Evolutionary conservation across 1,140 invertebrate species (phyloP).

Genomic region (Centruroides sculpturatus): DNA sequence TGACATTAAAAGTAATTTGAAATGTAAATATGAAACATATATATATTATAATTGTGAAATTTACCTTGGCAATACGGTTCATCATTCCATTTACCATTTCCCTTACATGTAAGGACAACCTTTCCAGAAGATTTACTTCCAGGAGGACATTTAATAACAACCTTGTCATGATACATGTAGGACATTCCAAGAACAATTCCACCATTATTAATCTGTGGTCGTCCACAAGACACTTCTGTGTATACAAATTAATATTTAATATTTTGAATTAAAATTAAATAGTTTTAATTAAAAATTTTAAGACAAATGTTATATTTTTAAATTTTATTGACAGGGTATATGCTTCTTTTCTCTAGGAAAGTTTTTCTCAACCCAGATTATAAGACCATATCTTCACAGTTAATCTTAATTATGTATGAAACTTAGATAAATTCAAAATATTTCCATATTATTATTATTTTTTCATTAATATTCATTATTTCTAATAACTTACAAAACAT

Average conservation of each 20-base stretch:
- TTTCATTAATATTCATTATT: too few species aligned
- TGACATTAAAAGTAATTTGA: not conserved
- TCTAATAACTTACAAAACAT: too few species aligned
- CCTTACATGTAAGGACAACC: conserved; percentile 26
- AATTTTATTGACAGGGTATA: too few species aligned
- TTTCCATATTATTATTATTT: too few species aligned
- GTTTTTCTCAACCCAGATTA: too few species aligned
- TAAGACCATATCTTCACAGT: too few species aligned
- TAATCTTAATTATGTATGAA: too few species aligned
- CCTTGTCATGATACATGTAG: conserved; percentile 33
- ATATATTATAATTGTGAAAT: conserved; percentile 2
- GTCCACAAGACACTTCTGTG: conserved; percentile 33
- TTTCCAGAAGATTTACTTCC: conserved; percentile 23
- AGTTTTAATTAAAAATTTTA: not conserved
- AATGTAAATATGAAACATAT: conserved; percentile 4
- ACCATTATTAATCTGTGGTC: conserved; percentile 20
- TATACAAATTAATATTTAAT: not conserved
- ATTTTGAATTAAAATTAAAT: too few species aligned
- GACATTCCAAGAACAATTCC: conserved; percentile 32
- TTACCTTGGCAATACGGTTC: conserved; percentile 25
- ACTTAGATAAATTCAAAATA: too few species aligned
- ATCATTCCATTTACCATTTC: conserved; percentile 28
- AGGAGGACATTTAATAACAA: conserved; percentile 32
- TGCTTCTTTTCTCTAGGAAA: too few species aligned
- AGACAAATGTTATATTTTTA: too few species aligned